Base-by-base conservation (phyloP, 2,797 vertebrate genomes). In the Podarcis lilfordi region DNA sequence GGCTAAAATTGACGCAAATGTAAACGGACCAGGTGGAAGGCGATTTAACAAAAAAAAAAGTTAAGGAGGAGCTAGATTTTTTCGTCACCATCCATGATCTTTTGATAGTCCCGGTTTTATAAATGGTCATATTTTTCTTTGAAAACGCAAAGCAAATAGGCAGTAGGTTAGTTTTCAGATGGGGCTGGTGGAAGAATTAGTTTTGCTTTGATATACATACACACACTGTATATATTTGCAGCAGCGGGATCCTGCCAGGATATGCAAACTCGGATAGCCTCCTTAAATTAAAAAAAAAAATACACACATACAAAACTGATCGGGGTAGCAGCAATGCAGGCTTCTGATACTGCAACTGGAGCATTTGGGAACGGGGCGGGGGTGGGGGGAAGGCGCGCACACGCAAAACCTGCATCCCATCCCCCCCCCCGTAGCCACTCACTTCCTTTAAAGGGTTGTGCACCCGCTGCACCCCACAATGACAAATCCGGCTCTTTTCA, bases 1-100 rank as follows among this genome's bases (percentile, higher is more conserved):
- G 96, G 95, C 94, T 93, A 92, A 90, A 89, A 93, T 95, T 97
- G 97, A 98, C 97, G 97, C 98, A 97, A 97, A 97, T 96, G 96
- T 95, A 96, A 96, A 95, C 95, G 93, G 96, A 96, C 97, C 93
- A 95, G 96, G 95, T 92, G 89, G 93, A 92, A 93, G 96, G 94
- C 93, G 96, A 88, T 32, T 94, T 82, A 35, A 23, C 94, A 78
- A 5, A 4, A 23, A 13, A 78, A 66, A n/a, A 68, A 23, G 86
- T 98, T 98, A 98, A 98, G 98, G 97, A 97, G 91, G 97, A 89
- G 6, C n/a, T 83, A n/a, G 37, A 2, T 84, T 59, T 5, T 27
- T 74, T 7, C 7, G 50, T 7, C 11, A 3, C 19, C 6, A 15
- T 15, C 43, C 19, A 8, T 32, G 29, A 9, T 19, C 1, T 55